These are phyloP conservation scores for Drosophila mercatorum DNA, from an alignment of 2,888 invertebrate species.

Conservation along the genomic window DNA sequence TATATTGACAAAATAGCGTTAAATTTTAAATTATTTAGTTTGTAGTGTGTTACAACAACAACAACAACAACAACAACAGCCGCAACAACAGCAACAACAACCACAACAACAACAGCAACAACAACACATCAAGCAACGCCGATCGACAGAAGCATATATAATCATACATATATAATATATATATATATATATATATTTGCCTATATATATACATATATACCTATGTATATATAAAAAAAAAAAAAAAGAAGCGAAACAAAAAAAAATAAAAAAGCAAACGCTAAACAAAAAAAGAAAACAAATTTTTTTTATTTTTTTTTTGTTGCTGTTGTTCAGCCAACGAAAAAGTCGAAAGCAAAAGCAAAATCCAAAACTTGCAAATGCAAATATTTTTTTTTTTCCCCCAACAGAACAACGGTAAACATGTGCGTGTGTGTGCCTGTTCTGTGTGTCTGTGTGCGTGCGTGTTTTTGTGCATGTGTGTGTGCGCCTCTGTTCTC, in stretches of 20 bases:
- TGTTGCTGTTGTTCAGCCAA: constrained; percentile 66
- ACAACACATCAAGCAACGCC: constrained; percentile 37
- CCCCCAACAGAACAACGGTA: constrained; percentile 38
- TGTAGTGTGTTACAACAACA: constrained; percentile 70
- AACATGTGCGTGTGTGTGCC: constrained; percentile 30
- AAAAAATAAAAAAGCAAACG: constrained; percentile 61
- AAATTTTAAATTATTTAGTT: constrained; percentile 73
- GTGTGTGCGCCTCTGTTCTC: constrained; percentile 1
- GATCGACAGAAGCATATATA: constrained; percentile 25
- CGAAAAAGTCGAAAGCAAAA: constrained; percentile 22
- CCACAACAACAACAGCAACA: constrained; percentile 11
- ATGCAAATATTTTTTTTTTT: constrained; percentile 1
- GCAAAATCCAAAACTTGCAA: not conserved
- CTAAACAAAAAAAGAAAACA: constrained; percentile 63
- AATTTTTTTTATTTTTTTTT: constrained; percentile 71
- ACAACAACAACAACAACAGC: constrained; percentile 29
- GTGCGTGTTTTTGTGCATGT: constrained; percentile 6
- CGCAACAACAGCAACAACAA: constrained; percentile 18
- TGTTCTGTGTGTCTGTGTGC: constrained; percentile 21
- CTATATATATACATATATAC: constrained; percentile 17
- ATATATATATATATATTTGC: constrained; percentile 1
- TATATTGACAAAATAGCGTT: constrained; percentile 51
- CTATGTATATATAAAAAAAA: constrained; percentile 41
- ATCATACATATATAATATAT: constrained; percentile 17
- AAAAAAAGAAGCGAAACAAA: constrained; percentile 27